Evolutionary conservation across 2,888 invertebrate genomes (phyloP).

Genomic region (Trichopoda pennipes): DNA sequence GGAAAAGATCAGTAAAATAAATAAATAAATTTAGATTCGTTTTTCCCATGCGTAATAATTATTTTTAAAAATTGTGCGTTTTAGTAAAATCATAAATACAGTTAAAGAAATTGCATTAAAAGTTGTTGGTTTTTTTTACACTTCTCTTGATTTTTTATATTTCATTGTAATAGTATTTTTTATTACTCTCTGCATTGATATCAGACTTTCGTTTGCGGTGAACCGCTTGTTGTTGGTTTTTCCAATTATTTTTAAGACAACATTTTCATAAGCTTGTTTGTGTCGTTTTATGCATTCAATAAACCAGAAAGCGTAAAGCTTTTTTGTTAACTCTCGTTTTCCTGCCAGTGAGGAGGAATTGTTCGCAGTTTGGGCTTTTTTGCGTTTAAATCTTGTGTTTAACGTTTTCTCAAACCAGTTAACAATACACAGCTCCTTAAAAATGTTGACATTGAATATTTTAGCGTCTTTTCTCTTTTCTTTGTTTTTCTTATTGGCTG

Average conservation of each 20-base stretch:
- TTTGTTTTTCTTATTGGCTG: constrained; percentile 15
- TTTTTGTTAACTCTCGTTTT: neutral
- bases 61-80: neutral
- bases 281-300: constrained; percentile 16
- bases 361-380: neutral
- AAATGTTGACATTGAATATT: constrained; percentile 62
- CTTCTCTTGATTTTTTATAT: constrained; percentile 1
- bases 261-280: constrained; percentile 30
- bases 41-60: neutral
- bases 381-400: constrained; percentile 6
- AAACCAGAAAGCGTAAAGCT: constrained; percentile 6
- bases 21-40: neutral
- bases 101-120: neutral
- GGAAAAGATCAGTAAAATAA: neutral
- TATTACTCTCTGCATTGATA: constrained; percentile 25
- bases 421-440: constrained; percentile 57
- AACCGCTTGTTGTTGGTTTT: constrained; percentile 25
- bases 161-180: too few relatives aligned
- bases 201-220: constrained; percentile 50
- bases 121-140: too few relatives aligned
- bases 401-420: constrained; percentile 45
- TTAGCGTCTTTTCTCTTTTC: constrained; percentile 14
- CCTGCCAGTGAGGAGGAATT: neutral
- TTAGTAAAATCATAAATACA: neutral
- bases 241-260: constrained; percentile 34